Evolutionary conservation across 2,797 vertebrate genomes (phyloP), one percentile per base, ranked within the genome.

Genomic region (Enteromius mattozi): DNA sequence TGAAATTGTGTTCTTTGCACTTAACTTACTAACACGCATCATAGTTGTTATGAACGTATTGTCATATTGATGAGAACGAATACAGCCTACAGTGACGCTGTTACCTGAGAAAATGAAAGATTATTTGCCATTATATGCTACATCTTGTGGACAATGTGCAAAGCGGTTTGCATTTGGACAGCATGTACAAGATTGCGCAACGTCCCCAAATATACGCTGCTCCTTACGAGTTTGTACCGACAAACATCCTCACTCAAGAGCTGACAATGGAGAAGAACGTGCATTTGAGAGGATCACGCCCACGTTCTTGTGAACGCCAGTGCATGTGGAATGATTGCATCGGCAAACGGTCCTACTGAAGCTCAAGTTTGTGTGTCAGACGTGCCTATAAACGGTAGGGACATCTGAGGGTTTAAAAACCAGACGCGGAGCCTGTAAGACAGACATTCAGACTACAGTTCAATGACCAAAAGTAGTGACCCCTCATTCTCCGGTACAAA

Each of bases 91-190:
- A 86, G 81, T 86, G 85, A 86, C 47, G 88, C 81, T 72, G 61
- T 87, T 89, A 90, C 91, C 91, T 91, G 91, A 91, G 91, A 89
- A 87, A 88, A 91, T 86, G 88, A 89, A 88, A 86, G 72, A 87
- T 90, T 84, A 89, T 91, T 86, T 85, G 86, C 81, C 84, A 70
- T 82, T 80, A 87, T 86, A 88, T 80, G 87, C 86, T 88, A 90
- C 84, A 86, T 89, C 87, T 87, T 51, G 87, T 82, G 56, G 81
- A 87, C 77, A 87, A 80, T 84, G 86, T 81, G 89, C 87, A 89
- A 85, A 88, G 89, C 86, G 81, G 61, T 84, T 85, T 77, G 75
- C 70, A 71, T 81, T 86, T 71, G 68, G 86, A 88, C 79, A 87
- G 75, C 78, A 80, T 85, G 71, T 78, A 85, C 79, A 83, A 27